These are phyloP conservation scores for Crypturellus tataupa DNA, from an alignment of 2,797 vertebrate genomes.

Conservation along the genomic window DNA sequence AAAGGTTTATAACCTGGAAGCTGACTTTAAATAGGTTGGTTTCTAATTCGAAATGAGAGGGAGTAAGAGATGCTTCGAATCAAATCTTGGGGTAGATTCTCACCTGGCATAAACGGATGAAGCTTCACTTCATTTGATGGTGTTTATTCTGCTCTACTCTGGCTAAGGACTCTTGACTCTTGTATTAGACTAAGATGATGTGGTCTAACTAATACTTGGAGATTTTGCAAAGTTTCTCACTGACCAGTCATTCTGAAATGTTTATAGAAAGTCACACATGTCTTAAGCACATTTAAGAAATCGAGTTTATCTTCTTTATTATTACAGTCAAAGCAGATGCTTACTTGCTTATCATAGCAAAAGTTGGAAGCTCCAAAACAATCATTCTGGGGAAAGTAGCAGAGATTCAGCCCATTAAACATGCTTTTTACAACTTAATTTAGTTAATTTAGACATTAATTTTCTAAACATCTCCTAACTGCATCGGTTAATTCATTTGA, in stretches of 20 bases:
- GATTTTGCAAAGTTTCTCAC: not conserved
- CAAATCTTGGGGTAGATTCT: not conserved
- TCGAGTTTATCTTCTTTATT: not conserved
- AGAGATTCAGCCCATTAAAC: not conserved
- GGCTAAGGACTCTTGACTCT: not conserved
- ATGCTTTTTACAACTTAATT: not conserved
- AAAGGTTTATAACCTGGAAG: not conserved
- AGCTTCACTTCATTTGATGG: not conserved
- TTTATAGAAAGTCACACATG: not conserved
- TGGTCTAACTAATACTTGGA: not conserved
- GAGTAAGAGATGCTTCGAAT: not conserved
- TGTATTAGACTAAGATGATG: not conserved
- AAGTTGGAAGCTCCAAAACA: not conserved
- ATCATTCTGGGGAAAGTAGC: not conserved
- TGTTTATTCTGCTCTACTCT: not conserved
- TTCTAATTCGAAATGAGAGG: not conserved
- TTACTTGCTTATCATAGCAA: not conserved
- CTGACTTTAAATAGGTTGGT: not conserved
- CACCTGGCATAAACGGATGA: rapidly evolving
- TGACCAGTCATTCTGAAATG: not conserved
- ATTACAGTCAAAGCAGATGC: not conserved
- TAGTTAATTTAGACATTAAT: not conserved
- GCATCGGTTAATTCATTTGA: not conserved
- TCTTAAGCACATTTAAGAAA: not conserved
- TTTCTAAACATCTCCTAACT: not conserved